Evolutionary conservation across 2,797 vertebrate species (phyloP).

Genomic region (Liasis olivaceus): DNA sequence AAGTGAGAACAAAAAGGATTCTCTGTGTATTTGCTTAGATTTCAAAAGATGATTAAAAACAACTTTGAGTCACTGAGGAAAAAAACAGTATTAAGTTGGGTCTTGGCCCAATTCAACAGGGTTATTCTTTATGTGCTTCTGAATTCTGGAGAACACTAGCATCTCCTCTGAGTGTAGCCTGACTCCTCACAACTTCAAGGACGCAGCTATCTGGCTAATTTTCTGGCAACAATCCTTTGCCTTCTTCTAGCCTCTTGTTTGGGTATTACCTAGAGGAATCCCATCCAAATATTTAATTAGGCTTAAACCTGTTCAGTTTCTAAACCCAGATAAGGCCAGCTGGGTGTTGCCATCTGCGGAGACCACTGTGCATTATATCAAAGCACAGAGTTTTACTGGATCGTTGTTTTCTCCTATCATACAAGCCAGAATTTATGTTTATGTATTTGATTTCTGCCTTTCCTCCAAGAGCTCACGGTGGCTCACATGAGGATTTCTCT

Average conservation of each 20-base stretch:
- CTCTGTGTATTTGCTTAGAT: too few relatives aligned
- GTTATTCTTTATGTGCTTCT: too few relatives aligned
- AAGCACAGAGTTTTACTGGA: background rate
- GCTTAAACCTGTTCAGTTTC: background rate
- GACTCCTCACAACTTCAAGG: background rate
- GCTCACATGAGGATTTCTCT: background rate
- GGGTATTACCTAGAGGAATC: background rate
- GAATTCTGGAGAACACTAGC: too few relatives aligned
- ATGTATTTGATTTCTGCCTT: background rate
- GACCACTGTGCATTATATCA: background rate
- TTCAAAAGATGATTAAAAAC: too few relatives aligned
- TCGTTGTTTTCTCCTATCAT: background rate
- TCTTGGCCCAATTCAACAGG: too few relatives aligned
- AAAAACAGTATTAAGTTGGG: too few relatives aligned
- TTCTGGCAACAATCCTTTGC: background rate
- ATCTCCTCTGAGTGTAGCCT: too few relatives aligned
- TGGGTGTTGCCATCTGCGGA: background rate
- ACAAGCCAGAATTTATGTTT: background rate
- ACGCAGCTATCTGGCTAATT: background rate
- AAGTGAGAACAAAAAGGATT: too few relatives aligned
- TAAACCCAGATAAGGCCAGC: background rate
- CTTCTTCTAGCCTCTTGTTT: background rate
- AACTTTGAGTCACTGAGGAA: too few relatives aligned
- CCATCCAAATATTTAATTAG: background rate
- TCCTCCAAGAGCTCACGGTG: background rate